phyloP scores from a whole-genome alignment of 1,140 invertebrate genomes.

The Bombus superbus region DNA sequence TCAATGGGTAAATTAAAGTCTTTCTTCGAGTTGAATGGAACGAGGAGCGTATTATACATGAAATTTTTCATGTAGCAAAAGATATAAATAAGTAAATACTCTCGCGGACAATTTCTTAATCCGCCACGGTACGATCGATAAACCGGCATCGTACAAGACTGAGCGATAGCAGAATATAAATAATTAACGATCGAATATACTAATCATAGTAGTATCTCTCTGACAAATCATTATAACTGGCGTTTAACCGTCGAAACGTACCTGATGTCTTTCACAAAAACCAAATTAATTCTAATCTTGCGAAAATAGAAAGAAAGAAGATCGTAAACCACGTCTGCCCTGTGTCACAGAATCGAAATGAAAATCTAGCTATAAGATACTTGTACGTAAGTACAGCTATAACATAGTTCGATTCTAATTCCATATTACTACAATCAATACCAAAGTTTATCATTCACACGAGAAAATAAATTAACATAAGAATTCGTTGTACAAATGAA shows the following conservation, averaged over 20 bases:
- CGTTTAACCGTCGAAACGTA: slow-evolving; percentile 61
- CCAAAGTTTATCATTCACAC: slow-evolving; percentile 21
- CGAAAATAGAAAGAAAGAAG: slow-evolving; percentile 13
- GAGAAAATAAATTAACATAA: slow-evolving; percentile 11
- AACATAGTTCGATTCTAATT: slow-evolving; percentile 21
- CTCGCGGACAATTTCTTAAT: background rate
- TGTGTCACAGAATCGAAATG: slow-evolving; percentile 30
- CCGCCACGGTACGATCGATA: slow-evolving; percentile 44
- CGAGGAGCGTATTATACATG: slow-evolving; percentile 2
- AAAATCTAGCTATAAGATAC: slow-evolving; percentile 10
- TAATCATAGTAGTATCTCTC: slow-evolving; percentile 48
- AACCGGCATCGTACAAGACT: slow-evolving; percentile 52
- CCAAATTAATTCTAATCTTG: slow-evolving; percentile 44
- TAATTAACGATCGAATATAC: slow-evolving; percentile 43
- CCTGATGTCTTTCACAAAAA: slow-evolving; percentile 67
- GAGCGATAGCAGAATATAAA: slow-evolving; percentile 39
- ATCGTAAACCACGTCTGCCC: slow-evolving; percentile 24
- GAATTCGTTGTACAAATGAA: slow-evolving; percentile 10
- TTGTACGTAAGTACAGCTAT: slow-evolving; percentile 25
- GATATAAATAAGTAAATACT: background rate
- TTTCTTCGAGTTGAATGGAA: slow-evolving; percentile 63
- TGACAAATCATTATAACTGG: slow-evolving; percentile 53
- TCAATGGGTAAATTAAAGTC: background rate
- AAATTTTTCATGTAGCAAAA: background rate
- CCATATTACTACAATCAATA: slow-evolving; percentile 9